phyloP scores from a whole-genome alignment of 2,888 invertebrate species.

The Cephus rjabovi region DNA sequence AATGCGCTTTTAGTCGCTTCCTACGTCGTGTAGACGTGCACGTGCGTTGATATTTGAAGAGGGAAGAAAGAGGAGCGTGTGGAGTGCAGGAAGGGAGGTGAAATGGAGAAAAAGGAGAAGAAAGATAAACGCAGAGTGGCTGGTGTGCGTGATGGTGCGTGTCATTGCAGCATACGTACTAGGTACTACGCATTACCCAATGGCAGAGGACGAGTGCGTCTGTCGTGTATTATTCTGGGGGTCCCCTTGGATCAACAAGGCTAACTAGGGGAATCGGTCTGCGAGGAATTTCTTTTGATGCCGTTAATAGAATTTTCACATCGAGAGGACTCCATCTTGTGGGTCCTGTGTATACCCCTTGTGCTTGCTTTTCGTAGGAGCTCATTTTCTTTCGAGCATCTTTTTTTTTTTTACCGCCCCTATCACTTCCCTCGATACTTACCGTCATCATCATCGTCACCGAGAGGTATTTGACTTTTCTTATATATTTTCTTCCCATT shows the following conservation, averaged over 20 bases:
- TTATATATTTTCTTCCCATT: neutral
- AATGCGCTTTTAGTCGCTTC: neutral
- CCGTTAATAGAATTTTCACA: constrained; percentile 44
- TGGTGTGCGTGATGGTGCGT: constrained; percentile 41
- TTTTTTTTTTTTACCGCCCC: neutral
- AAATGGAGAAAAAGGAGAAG: constrained; percentile 18
- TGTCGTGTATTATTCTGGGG: constrained; percentile 38
- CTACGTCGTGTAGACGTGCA: neutral
- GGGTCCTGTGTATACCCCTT: neutral
- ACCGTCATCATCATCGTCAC: neutral
- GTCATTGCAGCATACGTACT: constrained; percentile 42
- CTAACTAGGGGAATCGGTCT: constrained; percentile 41
- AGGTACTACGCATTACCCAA: constrained; percentile 11
- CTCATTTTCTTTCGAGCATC: neutral
- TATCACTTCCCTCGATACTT: neutral
- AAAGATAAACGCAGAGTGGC: constrained; percentile 24
- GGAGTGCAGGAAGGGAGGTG: constrained; percentile 20
- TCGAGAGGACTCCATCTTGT: constrained; percentile 15
- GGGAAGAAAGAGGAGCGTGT: constrained; percentile 9
- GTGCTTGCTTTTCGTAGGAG: neutral
- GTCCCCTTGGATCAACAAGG: constrained; percentile 39
- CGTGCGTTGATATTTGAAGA: constrained; percentile 10
- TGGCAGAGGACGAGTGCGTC: constrained; percentile 19
- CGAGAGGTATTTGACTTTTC: neutral
- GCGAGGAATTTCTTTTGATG: constrained; percentile 45